Evolutionary conservation across 1,140 invertebrate species (phyloP), one percentile per base, ranked within the genome.

Genomic region (Dendroctonus valens): DNA sequence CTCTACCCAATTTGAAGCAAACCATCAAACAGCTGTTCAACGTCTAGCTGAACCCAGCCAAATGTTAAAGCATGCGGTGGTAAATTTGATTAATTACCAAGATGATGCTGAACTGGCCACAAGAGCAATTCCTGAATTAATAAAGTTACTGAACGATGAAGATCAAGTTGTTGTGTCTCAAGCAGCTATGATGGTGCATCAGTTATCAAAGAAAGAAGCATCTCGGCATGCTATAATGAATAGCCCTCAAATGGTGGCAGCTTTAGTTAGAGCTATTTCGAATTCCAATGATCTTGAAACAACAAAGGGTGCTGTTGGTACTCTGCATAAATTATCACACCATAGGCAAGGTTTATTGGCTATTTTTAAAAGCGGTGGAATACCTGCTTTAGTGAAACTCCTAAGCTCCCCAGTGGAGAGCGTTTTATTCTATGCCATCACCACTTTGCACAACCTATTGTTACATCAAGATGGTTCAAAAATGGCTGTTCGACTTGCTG

Each of bases 101-200:
- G 94, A 98, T 82, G 97, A 99, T 82, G 96, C 96, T 62, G 96
- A 99, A 83, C 82, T 98, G 66, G 96, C 97, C n/a, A 97, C 95
- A 38, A 85, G 94, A 65, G 96, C 97, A 59, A 97, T 99, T 78
- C 97, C 97, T 0, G 96, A 99, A 81, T 86, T 99, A 79, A 98
- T 98, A 59, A 98, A 98, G 78, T 84, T 99, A n/a, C 80, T 99
- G 60, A 98, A 96, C 75, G 94, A 98, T 79, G 95, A 99, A 81
- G 97, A 99, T 82, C 95, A 98, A 81, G 94, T 96, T n/a, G 93
- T 98, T 5, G 96, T 98, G 0, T 95, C 93, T 7, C 94, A 98
- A 77, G 96, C 96, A 46, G 95, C 95, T 52, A 98, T 98, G 94
- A 97, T 98, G 93, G 96, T 99, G 0, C 96, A 99, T 76, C 96